Percentiles rank a stretch among this genome's conserved stretches.
These are phyloP conservation scores for Chrysolina oricalcia DNA, from an alignment of 2,888 invertebrate species.

Conservation along the genomic window DNA sequence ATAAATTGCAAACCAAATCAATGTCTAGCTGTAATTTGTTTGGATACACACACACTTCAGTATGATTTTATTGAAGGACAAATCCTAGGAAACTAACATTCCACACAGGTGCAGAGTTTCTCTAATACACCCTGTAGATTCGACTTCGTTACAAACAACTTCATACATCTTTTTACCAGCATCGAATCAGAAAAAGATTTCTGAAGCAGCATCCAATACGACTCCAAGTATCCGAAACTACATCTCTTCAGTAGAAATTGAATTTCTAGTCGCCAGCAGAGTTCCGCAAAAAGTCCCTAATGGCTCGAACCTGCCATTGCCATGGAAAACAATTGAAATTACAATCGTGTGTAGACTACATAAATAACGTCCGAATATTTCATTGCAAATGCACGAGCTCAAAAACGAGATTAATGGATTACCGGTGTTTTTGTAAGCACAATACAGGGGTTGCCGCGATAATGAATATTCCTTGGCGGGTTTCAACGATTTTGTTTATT, in stretches of 20 bases:
- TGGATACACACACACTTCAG: too few relatives aligned
- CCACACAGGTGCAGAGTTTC: too few relatives aligned
- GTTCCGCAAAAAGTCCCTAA: background rate
- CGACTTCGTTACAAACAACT: too few relatives aligned
- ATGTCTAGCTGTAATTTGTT: too few relatives aligned
- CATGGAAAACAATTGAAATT: constrained; percentile 9
- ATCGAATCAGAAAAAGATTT: background rate
- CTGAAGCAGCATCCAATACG: background rate
- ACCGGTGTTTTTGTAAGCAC: background rate
- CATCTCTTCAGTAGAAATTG: background rate
- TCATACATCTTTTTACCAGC: too few relatives aligned
- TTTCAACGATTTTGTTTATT: background rate
- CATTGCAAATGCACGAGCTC: background rate
- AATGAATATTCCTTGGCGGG: background rate
- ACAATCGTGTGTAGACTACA: constrained; percentile 9
- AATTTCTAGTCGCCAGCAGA: background rate
- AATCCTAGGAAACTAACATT: too few relatives aligned
- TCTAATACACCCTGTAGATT: too few relatives aligned
- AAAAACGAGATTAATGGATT: background rate
- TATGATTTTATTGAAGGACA: too few relatives aligned
- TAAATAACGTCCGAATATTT: constrained; percentile 1
- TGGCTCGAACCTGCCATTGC: background rate
- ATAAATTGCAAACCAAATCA: too few relatives aligned
- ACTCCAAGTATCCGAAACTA: background rate
- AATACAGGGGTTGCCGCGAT: background rate